Conservation (phyloP, 1,140 invertebrate genomes). For the Trachymyrmex cornetzi region DNA sequence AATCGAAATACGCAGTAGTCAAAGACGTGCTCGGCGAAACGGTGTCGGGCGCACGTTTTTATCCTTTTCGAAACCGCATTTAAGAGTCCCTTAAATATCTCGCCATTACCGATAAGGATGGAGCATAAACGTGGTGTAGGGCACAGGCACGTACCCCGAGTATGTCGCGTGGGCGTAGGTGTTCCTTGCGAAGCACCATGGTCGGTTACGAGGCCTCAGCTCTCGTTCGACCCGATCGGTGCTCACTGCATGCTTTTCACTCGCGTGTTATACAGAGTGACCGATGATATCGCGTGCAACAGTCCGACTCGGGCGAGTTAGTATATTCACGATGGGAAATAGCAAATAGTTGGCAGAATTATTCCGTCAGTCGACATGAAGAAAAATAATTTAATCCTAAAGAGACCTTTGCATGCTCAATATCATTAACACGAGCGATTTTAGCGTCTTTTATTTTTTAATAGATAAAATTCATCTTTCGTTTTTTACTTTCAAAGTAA, state of each 20-base stretch:
- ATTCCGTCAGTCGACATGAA: not conserved
- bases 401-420: not conserved
- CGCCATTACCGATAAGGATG: constrained; percentile 43
- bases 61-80: constrained; percentile 10
- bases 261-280: constrained; percentile 29
- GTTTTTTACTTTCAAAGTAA: not conserved
- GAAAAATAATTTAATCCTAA: constrained; percentile 18
- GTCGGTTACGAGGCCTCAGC: constrained; percentile 16
- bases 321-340: constrained; percentile 14
- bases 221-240: constrained; percentile 48
- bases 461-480: not conserved
- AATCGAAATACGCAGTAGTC: not conserved
- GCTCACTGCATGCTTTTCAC: constrained; percentile 2
- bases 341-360: constrained; percentile 31
- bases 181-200: constrained; percentile 28
- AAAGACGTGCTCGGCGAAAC: not conserved
- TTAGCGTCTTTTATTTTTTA: not conserved
- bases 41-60: not conserved
- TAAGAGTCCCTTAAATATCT: constrained; percentile 36
- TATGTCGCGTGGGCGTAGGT: constrained; percentile 47
- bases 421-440: not conserved
- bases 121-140: constrained; percentile 35
- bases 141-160: constrained; percentile 41
- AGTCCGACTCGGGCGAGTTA: not conserved
- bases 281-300: constrained; percentile 34